Conservation (phyloP, 2,888 invertebrate genomes). For the Thereva nobilitata region DNA sequence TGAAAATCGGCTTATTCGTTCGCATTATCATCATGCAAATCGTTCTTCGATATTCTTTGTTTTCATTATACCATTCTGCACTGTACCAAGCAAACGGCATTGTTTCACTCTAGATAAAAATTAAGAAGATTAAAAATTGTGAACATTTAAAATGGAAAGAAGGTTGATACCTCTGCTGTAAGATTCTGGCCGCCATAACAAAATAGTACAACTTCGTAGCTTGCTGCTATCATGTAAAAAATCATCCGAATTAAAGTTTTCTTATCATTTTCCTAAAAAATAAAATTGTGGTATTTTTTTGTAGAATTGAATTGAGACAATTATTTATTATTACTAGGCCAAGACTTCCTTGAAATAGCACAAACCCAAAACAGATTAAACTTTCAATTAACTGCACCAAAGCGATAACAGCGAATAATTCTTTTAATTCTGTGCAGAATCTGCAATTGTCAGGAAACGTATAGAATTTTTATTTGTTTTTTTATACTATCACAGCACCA, state of each 20-base stretch:
- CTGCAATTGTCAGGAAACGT: background rate
- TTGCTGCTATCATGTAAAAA: background rate
- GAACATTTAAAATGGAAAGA: too few relatives aligned
- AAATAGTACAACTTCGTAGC: slow-evolving; percentile 3
- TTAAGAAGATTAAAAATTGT: background rate
- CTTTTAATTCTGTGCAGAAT: slow-evolving; percentile 17
- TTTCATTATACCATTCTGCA: slow-evolving; percentile 51
- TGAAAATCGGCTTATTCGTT: slow-evolving; percentile 43
- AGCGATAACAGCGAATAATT: background rate
- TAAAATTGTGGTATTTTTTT: background rate
- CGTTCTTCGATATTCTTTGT: slow-evolving; percentile 47
- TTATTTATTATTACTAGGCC: background rate
- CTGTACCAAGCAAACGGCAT: slow-evolving; percentile 48
- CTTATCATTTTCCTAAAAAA: slow-evolving; percentile 6
- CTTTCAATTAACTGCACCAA: slow-evolving; percentile 10
- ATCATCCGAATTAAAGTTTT: background rate
- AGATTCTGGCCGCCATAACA: slow-evolving; percentile 11
- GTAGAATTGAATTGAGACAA: background rate
- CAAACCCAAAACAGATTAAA: background rate
- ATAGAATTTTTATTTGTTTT: too few relatives aligned
- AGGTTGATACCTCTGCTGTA: slow-evolving; percentile 3
- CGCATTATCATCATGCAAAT: slow-evolving; percentile 50
- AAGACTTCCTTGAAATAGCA: slow-evolving; percentile 5
- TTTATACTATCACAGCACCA: too few relatives aligned
- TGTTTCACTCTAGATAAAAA: slow-evolving; percentile 47